A percentile compares a stretch with the other conserved stretches of the same genome.
phyloP scores from a whole-genome alignment of 2,888 invertebrate species.

The Platerodrilus igneus region DNA sequence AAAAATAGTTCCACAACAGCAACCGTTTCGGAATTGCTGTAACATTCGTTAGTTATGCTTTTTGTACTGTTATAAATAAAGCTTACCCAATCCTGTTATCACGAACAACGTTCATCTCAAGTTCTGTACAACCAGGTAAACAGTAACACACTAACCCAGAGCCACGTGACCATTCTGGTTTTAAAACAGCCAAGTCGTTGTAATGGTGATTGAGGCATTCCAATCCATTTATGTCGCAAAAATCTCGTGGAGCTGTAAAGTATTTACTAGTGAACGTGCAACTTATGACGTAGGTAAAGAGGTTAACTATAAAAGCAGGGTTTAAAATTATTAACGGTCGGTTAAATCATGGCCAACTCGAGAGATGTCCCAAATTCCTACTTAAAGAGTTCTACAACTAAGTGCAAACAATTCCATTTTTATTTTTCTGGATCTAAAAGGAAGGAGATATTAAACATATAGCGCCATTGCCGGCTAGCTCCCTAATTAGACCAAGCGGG shows the following conservation, averaged over 20 bases:
- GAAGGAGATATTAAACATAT: too few relatives aligned
- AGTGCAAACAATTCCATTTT: too few relatives aligned
- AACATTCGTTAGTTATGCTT: too few relatives aligned
- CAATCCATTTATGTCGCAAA: constrained; percentile 62
- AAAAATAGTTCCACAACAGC: constrained; percentile 57
- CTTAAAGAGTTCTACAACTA: too few relatives aligned
- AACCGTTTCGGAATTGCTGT: constrained; percentile 38
- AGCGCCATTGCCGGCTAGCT: too few relatives aligned
- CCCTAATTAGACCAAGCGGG: too few relatives aligned
- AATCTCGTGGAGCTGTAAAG: constrained; percentile 48
- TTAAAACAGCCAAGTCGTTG: constrained; percentile 60
- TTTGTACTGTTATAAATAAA: too few relatives aligned
- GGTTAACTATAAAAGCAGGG: not conserved
- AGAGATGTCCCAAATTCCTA: too few relatives aligned
- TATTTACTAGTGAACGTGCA: not conserved
- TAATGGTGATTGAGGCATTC: constrained; percentile 59
- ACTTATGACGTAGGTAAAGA: not conserved
- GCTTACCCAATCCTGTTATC: constrained; percentile 48
- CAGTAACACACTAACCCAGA: constrained; percentile 64
- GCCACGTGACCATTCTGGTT: constrained; percentile 61
- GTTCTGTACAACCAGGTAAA: constrained; percentile 66
- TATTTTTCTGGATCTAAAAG: too few relatives aligned
- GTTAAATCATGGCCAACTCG: not conserved
- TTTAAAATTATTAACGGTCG: not conserved
- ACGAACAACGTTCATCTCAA: constrained; percentile 61